Conservation (phyloP, 2,797 vertebrate genomes). For the Pogoniulus pusillus region DNA sequence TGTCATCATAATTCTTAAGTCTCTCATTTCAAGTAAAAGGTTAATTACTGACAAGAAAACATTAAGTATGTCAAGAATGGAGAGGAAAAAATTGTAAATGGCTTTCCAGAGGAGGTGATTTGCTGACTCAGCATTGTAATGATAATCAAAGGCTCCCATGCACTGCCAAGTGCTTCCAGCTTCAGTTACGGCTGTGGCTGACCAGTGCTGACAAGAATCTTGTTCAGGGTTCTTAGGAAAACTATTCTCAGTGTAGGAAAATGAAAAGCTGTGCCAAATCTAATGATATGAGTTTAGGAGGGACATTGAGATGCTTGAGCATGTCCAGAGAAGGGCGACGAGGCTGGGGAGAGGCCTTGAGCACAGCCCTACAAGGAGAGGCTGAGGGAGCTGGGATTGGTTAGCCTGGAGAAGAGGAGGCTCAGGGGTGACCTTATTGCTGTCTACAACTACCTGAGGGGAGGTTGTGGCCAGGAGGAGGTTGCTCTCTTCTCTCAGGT, state of each 20-base stretch:
- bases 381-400: too few species aligned
- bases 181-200: neutral
- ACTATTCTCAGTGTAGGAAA: neutral
- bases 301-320: too few species aligned
- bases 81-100: constrained; percentile 32
- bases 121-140: constrained; percentile 13
- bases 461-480: too few species aligned
- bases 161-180: neutral
- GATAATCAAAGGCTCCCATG: neutral
- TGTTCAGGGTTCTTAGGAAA: neutral
- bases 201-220: neutral
- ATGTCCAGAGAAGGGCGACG: too few species aligned
- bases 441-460: too few species aligned
- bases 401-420: too few species aligned
- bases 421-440: too few species aligned
- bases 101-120: neutral
- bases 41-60: constrained; percentile 52
- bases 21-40: constrained; percentile 42
- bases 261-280: neutral
- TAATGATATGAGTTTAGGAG: too few species aligned
- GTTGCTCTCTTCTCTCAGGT: too few species aligned
- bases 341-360: too few species aligned
- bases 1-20: constrained; percentile 41
- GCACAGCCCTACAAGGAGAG: too few species aligned
- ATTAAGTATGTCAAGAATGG: constrained; percentile 13